Evolutionary conservation across 2,113 vertebrate genomes (phyloP).

Genomic region (Diadophis punctatus): DNA sequence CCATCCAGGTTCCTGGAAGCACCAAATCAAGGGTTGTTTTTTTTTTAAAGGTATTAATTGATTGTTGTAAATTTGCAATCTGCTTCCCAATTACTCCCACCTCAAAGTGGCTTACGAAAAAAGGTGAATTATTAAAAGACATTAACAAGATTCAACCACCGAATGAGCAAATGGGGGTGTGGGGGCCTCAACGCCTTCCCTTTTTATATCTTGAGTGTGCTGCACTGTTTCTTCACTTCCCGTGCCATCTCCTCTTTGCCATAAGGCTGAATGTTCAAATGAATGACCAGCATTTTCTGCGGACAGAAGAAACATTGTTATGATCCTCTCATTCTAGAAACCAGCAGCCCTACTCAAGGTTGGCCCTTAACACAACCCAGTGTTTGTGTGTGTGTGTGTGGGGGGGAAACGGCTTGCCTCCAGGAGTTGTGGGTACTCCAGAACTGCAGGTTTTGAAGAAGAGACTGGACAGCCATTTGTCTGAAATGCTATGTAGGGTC

Average conservation of each 20-base stretch:
- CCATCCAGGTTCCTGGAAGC: neutral
- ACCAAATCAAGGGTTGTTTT: neutral
- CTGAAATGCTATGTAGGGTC: too few relatives aligned
- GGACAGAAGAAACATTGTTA: neutral
- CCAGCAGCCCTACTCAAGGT: too few relatives aligned
- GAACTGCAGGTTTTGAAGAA: too few relatives aligned
- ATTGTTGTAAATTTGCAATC: neutral
- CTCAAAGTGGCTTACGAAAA: neutral
- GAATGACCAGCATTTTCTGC: accelerated
- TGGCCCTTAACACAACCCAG: too few relatives aligned
- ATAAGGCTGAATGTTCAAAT: accelerated
- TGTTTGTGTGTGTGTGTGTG: too few relatives aligned
- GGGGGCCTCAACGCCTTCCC: accelerated
- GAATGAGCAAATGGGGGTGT: neutral
- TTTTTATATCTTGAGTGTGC: accelerated
- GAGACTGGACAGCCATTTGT: too few relatives aligned
- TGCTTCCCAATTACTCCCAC: neutral
- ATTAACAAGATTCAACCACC: too few relatives aligned
- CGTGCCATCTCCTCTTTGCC: accelerated
- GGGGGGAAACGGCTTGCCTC: too few relatives aligned
- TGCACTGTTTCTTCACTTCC: neutral
- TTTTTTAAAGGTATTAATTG: neutral
- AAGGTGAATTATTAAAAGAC: neutral
- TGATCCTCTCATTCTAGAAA: too few relatives aligned
- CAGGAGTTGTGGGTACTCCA: too few relatives aligned